A percentile compares a stretch with the other conserved stretches of the same genome.
These are phyloP conservation scores for Tangara arthus DNA, from an alignment of 2,797 vertebrate species.

Conservation along the genomic window DNA sequence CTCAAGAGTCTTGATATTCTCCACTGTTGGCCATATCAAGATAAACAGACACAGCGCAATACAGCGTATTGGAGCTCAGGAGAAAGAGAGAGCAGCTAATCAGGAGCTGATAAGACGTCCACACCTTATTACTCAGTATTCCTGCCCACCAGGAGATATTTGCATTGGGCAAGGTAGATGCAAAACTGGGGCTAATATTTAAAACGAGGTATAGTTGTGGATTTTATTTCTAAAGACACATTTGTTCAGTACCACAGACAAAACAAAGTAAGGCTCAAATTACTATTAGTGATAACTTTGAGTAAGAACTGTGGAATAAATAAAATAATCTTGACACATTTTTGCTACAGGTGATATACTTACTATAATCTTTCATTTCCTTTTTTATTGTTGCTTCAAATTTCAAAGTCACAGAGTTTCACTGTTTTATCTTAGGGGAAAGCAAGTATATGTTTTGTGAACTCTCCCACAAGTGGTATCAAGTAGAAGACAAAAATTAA, in stretches of 20 bases:
- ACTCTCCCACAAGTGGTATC: background rate
- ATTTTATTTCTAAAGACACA: background rate
- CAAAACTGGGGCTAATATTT: background rate
- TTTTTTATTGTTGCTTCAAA: background rate
- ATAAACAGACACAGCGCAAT: background rate
- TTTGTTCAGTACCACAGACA: background rate
- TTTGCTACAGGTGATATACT: background rate
- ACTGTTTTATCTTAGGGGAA: background rate
- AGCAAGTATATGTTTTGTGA: background rate
- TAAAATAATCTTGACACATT: background rate
- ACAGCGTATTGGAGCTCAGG: background rate
- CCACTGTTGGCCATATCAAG: background rate
- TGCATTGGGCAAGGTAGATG: background rate
- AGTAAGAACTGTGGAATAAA: background rate
- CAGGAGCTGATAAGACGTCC: background rate
- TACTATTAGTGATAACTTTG: background rate
- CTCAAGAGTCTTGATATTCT: background rate
- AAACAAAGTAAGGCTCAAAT: background rate
- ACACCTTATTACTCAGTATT: background rate
- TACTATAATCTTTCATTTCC: too few relatives aligned
- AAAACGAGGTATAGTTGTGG: background rate
- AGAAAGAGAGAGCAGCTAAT: background rate
- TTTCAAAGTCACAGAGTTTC: background rate
- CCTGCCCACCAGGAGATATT: background rate
- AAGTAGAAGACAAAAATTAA: background rate